These are phyloP conservation scores for Zophobas morio DNA, from an alignment of 1,140 invertebrate genomes.

Conservation along the genomic window DNA sequence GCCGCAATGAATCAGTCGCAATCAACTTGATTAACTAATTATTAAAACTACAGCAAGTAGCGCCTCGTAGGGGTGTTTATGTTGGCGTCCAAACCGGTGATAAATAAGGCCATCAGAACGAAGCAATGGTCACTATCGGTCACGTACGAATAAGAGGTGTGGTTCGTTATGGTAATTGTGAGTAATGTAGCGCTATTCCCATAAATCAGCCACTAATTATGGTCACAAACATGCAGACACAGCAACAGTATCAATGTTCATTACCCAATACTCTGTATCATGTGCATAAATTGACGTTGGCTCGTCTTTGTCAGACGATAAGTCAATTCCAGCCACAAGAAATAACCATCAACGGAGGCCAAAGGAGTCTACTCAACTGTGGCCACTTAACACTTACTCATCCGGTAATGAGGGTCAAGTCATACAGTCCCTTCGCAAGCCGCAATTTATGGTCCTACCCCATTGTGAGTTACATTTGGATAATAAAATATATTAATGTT, in stretches of 20 bases:
- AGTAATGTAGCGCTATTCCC: constrained; percentile 62
- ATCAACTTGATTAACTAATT: constrained; percentile 44
- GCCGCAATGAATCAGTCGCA: constrained; percentile 2
- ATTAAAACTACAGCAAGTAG: constrained; percentile 31
- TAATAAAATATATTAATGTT: constrained; percentile 21
- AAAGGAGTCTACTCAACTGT: neutral
- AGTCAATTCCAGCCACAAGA: neutral
- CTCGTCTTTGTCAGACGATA: neutral
- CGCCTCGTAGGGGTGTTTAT: neutral
- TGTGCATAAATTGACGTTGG: constrained; percentile 43
- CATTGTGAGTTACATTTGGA: constrained; percentile 18
- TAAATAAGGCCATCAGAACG: constrained; percentile 55
- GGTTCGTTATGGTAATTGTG: constrained; percentile 65
- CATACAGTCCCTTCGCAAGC: constrained; percentile 18
- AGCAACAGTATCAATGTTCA: constrained; percentile 65
- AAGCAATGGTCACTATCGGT: constrained; percentile 52
- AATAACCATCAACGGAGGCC: neutral
- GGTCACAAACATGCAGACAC: constrained; percentile 62
- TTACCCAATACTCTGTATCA: constrained; percentile 57
- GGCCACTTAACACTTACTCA: constrained; percentile 34
- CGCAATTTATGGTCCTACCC: constrained; percentile 5
- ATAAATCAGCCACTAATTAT: constrained; percentile 65
- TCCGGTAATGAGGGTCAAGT: constrained; percentile 33
- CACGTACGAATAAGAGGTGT: constrained; percentile 63
- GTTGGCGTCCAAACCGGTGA: constrained; percentile 33